Evolutionary conservation across 2,113 vertebrate genomes (phyloP).

Genomic region (Colossoma macropomum): DNA sequence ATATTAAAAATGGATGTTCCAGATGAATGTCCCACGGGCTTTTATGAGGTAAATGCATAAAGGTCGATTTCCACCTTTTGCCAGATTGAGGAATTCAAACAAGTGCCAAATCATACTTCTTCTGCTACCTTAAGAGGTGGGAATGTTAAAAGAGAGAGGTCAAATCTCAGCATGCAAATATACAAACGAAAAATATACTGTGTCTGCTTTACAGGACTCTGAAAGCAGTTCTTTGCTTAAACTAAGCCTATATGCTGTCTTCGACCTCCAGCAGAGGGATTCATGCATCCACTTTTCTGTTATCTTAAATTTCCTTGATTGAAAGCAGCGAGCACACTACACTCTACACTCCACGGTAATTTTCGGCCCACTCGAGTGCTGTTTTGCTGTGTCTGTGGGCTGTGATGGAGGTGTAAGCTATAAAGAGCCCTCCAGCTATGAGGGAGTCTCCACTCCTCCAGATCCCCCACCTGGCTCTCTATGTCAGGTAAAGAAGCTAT

Average conservation of each 20-base stretch:
- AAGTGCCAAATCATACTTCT: neutral
- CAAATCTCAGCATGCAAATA: neutral
- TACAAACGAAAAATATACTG: neutral
- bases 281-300: conserved; percentile 15
- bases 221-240: neutral
- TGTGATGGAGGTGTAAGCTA: conserved; percentile 8
- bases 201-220: neutral
- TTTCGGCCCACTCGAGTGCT: neutral
- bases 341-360: conserved; percentile 11
- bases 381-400: conserved; percentile 13
- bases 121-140: conserved; percentile 18
- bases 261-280: neutral
- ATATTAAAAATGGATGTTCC: conserved; percentile 1
- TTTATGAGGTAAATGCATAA: neutral
- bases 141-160: conserved; percentile 4
- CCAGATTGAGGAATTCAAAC: neutral
- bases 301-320: conserved; percentile 23
- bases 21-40: neutral
- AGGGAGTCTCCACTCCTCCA: conserved; percentile 19
- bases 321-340: neutral
- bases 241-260: neutral
- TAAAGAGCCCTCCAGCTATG: conserved; percentile 40
- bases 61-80: neutral
- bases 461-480: conserved; percentile 23
- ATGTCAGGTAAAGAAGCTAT: conserved; percentile 48